phyloP scores from a whole-genome alignment of 2,113 vertebrate species.

The Potamarius usumacintae region DNA sequence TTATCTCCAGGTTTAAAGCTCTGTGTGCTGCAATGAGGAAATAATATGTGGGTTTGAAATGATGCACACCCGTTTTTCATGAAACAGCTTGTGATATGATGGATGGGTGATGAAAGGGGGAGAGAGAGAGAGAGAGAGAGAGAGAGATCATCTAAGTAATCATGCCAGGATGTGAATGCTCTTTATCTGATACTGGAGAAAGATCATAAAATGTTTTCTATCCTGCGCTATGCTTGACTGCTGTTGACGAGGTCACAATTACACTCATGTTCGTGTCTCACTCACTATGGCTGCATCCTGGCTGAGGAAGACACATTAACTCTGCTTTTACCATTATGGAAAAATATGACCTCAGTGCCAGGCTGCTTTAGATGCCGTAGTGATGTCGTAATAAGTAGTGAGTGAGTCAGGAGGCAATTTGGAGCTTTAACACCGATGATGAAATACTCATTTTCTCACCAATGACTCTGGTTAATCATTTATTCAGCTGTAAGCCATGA shows the following conservation, averaged over 20 bases:
- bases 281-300: conserved; percentile 21
- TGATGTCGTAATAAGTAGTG: conserved; percentile 29
- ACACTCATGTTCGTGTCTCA: conserved; percentile 32
- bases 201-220: conserved; percentile 44
- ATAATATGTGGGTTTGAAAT: conserved; percentile 28
- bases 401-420: conserved; percentile 37
- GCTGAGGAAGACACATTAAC: conserved; percentile 24
- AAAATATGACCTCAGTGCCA: conserved; percentile 47
- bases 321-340: conserved; percentile 39
- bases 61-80: not conserved
- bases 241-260: conserved; percentile 15
- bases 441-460: conserved; percentile 34
- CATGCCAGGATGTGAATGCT: conserved; percentile 50
- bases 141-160: conserved; percentile 41
- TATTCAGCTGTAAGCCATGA: conserved; percentile 25
- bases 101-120: conserved; percentile 12
- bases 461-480: not conserved
- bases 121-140: conserved; percentile 16
- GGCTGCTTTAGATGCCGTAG: conserved; percentile 27
- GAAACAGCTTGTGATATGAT: conserved; percentile 17
- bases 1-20: not conserved
- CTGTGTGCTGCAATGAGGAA: not conserved
- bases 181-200: conserved; percentile 45
- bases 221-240: conserved; percentile 1
- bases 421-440: conserved; percentile 34